phyloP scores from a whole-genome alignment of 2,113 vertebrate genomes.

The Oryzias celebensis region DNA sequence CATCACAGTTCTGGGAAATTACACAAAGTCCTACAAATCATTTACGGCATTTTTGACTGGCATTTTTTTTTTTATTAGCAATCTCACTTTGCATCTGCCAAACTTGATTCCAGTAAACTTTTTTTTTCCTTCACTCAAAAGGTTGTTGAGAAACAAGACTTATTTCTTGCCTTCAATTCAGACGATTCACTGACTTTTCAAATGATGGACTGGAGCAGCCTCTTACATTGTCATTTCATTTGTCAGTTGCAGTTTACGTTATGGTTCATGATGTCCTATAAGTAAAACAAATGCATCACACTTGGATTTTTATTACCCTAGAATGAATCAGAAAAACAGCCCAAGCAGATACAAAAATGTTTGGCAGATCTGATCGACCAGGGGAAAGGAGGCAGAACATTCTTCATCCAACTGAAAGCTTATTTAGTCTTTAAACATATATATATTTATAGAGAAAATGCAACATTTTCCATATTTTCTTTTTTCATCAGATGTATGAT shows the following conservation, averaged over 20 bases:
- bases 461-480: too few species aligned
- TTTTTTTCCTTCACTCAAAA: slow-evolving; percentile 23
- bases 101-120: slow-evolving; percentile 34
- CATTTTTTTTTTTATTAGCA: slow-evolving; percentile 34
- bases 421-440: too few species aligned
- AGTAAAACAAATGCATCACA: too few species aligned
- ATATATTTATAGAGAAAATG: too few species aligned
- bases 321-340: slow-evolving; percentile 1
- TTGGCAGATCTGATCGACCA: neutral
- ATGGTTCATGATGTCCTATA: too few species aligned
- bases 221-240: slow-evolving; percentile 10
- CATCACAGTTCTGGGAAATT: neutral
- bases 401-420: slow-evolving; percentile 12
- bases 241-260: neutral
- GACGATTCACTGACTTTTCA: slow-evolving; percentile 25
- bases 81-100: slow-evolving; percentile 49
- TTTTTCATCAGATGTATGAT: too few species aligned
- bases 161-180: slow-evolving; percentile 42
- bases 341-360: neutral
- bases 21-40: slow-evolving; percentile 26
- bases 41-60: slow-evolving; percentile 52
- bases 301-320: neutral
- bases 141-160: slow-evolving; percentile 62
- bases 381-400: neutral
- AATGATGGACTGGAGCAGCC: slow-evolving; percentile 2